phyloP scores from a whole-genome alignment of 2,888 invertebrate species.

The Drosophila stalkeri region DNA sequence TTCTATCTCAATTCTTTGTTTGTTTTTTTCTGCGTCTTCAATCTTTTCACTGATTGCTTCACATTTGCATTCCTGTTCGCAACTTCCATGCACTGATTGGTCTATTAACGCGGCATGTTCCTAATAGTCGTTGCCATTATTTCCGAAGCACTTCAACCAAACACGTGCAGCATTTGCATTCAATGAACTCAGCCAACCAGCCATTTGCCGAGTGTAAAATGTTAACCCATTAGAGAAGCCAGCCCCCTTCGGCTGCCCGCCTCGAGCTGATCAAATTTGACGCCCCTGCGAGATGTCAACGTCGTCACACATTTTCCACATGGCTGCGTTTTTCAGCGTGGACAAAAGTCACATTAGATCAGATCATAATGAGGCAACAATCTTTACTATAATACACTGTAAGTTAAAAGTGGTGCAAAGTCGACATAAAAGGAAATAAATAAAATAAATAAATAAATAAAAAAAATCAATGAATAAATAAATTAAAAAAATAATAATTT shows the following conservation, averaged over 20 bases:
- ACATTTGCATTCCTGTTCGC: slow-evolving; percentile 18
- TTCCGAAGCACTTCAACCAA: slow-evolving; percentile 33
- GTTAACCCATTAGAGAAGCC: slow-evolving; percentile 68
- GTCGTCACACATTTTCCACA: slow-evolving; percentile 67
- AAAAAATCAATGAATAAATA: too few relatives aligned
- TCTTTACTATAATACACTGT: slow-evolving; percentile 19
- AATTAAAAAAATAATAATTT: too few relatives aligned
- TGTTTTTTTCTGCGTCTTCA: not conserved
- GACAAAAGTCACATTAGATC: slow-evolving; percentile 71
- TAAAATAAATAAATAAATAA: not conserved
- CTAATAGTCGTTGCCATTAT: slow-evolving; percentile 69
- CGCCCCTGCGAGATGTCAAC: slow-evolving; percentile 34
- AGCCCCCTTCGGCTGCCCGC: slow-evolving; percentile 21
- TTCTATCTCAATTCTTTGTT: not conserved
- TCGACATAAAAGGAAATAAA: not conserved
- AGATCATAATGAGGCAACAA: slow-evolving; percentile 58
- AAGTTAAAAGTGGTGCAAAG: not conserved
- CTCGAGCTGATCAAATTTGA: slow-evolving; percentile 42
- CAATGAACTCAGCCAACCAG: slow-evolving; percentile 12
- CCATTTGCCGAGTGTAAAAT: slow-evolving; percentile 38
- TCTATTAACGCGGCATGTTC: slow-evolving; percentile 51
- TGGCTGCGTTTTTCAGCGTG: slow-evolving; percentile 36
- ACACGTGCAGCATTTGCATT: slow-evolving; percentile 60
- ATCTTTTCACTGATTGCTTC: slow-evolving; percentile 11
- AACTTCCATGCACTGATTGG: slow-evolving; percentile 38